A percentile compares a stretch with the other conserved stretches of the same genome.
phyloP scores from a whole-genome alignment of 53 echinoderm and acorn worm species.

The Temnopleurus reevesii region DNA sequence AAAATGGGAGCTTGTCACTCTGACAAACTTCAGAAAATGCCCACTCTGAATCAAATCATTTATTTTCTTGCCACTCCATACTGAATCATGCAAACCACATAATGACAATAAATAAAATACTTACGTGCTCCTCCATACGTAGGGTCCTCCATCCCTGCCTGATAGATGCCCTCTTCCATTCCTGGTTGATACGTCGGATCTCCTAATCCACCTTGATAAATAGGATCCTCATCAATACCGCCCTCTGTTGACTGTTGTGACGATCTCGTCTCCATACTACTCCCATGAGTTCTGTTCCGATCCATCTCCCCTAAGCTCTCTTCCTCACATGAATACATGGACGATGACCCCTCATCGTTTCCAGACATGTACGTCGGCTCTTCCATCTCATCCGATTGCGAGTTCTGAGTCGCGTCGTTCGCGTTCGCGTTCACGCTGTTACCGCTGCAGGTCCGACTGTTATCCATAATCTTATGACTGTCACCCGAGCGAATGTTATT shows the following conservation, averaged over 20 bases:
- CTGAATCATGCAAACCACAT: too few relatives aligned
- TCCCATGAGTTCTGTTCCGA: slow-evolving; percentile 50
- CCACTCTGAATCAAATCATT: too few relatives aligned
- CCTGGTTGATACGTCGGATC: slow-evolving; percentile 43
- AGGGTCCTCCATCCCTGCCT: slow-evolving; percentile 36
- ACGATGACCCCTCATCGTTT: slow-evolving; percentile 52
- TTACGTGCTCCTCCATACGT: slow-evolving; percentile 2
- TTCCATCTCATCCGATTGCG: slow-evolving; percentile 50
- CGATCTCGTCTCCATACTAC: slow-evolving; percentile 53
- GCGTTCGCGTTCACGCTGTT: not conserved
- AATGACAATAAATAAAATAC: too few relatives aligned
- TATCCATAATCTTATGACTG: slow-evolving; percentile 60
- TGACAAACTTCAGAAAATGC: too few relatives aligned
- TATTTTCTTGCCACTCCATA: too few relatives aligned
- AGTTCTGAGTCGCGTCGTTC: not conserved
- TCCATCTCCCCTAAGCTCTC: slow-evolving; percentile 35
- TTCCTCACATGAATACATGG: slow-evolving; percentile 44
- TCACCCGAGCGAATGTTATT: slow-evolving; percentile 60
- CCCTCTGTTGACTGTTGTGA: slow-evolving; percentile 49
- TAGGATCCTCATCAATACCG: slow-evolving; percentile 41
- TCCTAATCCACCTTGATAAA: slow-evolving; percentile 23
- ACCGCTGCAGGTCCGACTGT: slow-evolving; percentile 45
- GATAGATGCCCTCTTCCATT: slow-evolving; percentile 45
- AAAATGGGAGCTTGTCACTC: too few relatives aligned
- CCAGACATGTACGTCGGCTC: slow-evolving; percentile 53